A percentile compares a stretch with the other conserved stretches of the same genome.
Evolutionary conservation across 2,113 vertebrate species (phyloP).

Genomic region (Percopsis transmontana): DNA sequence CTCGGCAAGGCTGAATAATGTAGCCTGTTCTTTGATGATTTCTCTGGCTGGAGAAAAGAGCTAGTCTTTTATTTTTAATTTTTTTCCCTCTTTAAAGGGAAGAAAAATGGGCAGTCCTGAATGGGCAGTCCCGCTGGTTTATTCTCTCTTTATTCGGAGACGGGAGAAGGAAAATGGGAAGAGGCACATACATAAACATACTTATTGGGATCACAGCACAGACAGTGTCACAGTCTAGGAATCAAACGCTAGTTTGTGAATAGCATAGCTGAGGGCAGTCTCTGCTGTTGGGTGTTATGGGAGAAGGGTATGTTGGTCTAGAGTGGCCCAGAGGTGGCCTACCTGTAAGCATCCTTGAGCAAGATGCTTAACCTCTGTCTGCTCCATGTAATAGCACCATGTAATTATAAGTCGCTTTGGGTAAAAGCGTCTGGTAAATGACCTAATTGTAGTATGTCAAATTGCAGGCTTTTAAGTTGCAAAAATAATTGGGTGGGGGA

Average conservation of each 20-base stretch:
- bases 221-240: constrained; percentile 48
- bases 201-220: constrained; percentile 37
- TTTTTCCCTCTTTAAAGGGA: constrained; percentile 13
- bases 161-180: constrained; percentile 55
- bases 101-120: constrained; percentile 18
- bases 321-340: no score
- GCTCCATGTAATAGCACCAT: no score
- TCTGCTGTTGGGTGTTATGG: no score
- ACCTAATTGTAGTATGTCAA: no score
- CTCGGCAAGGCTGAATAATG: constrained; percentile 67
- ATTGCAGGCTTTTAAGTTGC: no score
- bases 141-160: constrained; percentile 63
- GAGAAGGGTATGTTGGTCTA: no score
- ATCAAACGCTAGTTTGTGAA: constrained; percentile 20
- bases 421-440: no score
- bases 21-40: constrained; percentile 71
- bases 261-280: constrained; percentile 1
- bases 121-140: constrained; percentile 42
- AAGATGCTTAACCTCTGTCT: no score
- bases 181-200: constrained; percentile 40
- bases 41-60: constrained; percentile 66
- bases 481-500: no score
- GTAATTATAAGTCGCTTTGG: no score
- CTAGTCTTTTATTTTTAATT: constrained; percentile 53
- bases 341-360: no score